Evolutionary conservation across 2,113 vertebrate species (phyloP).

Genomic region (Coregonus clupeaformis): DNA sequence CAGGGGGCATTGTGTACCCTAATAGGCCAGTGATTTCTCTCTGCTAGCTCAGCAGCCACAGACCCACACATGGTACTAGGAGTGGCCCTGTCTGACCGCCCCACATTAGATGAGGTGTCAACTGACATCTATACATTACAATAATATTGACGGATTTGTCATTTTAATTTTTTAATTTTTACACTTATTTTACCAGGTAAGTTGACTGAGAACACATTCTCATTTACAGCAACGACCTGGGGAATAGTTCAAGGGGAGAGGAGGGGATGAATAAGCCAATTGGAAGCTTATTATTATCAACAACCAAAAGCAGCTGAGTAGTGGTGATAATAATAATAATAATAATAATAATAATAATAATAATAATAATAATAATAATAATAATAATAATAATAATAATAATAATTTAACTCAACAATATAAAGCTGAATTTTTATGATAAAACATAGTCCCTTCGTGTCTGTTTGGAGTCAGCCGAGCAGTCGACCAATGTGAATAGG

Average conservation of each 20-base stretch:
- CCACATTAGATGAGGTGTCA: constrained; percentile 16
- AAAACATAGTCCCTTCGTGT: background rate
- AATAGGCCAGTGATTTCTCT: too few relatives aligned
- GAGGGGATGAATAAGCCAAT: too few relatives aligned
- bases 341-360: constrained; percentile 26
- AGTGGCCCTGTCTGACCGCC: background rate
- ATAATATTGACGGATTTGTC: background rate
- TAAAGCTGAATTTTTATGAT: constrained; percentile 46
- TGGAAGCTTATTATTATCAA: background rate
- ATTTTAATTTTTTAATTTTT: too few relatives aligned
- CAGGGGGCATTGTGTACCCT: constrained; percentile 29
- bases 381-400: constrained; percentile 46
- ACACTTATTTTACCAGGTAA: too few relatives aligned
- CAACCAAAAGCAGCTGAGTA: constrained; percentile 59
- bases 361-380: constrained; percentile 45
- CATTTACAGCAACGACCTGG: too few relatives aligned
- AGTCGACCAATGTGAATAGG: background rate
- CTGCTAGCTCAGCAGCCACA: constrained; percentile 21
- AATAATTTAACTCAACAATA: constrained; percentile 9
- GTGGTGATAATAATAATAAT: constrained; percentile 55
- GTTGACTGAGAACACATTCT: too few relatives aligned
- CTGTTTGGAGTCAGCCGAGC: background rate
- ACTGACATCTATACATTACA: background rate
- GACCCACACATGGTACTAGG: constrained; percentile 2
- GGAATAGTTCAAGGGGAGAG: too few relatives aligned